Evolutionary conservation across 2,797 vertebrate species (phyloP).

Genomic region (Cottoperca gobio): DNA sequence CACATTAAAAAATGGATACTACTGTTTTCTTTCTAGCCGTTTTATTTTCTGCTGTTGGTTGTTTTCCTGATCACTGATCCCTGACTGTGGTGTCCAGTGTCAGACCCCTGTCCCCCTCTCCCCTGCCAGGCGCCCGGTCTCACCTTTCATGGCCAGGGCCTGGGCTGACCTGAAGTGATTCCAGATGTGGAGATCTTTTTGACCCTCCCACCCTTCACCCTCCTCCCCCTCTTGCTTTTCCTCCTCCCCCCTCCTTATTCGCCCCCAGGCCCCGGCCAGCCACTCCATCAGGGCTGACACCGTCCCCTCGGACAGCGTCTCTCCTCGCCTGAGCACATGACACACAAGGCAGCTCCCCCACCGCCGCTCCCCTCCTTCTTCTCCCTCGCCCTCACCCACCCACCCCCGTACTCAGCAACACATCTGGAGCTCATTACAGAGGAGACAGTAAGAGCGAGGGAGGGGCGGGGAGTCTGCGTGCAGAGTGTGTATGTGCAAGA

Average conservation of each 20-base stretch:
- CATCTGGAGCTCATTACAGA: conserved; percentile 88
- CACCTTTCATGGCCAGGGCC: conserved; percentile 85
- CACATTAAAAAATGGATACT: conserved; percentile 41
- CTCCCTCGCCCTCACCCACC: conserved; percentile 58
- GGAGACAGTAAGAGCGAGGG: conserved; percentile 84
- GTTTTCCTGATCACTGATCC: conserved; percentile 61
- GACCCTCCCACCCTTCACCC: conserved; percentile 53
- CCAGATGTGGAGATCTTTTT: conserved; percentile 85
- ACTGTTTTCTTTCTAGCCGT: conserved; percentile 38
- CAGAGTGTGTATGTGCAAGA: conserved; percentile 50
- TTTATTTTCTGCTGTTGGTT: conserved; percentile 43
- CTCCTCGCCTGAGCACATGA: conserved; percentile 81
- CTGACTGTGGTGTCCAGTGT: conserved; percentile 77
- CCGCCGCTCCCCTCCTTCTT: conserved; percentile 34
- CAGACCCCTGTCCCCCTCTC: conserved; percentile 64
- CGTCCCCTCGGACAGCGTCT: conserved; percentile 84
- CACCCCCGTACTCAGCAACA: conserved; percentile 78
- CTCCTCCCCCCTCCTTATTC: conserved; percentile 15
- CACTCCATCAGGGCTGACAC: conserved; percentile 87
- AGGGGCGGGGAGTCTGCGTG: conserved; percentile 77
- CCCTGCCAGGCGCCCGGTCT: conserved; percentile 75
- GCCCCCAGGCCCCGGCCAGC: conserved; percentile 72
- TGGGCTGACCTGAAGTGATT: conserved; percentile 86
- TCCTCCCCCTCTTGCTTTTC: conserved; percentile 20
- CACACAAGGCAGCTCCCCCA: conserved; percentile 72